These are phyloP conservation scores for Styela plicata DNA, from an alignment of 23 tunicate genomes.

Conservation along the genomic window DNA sequence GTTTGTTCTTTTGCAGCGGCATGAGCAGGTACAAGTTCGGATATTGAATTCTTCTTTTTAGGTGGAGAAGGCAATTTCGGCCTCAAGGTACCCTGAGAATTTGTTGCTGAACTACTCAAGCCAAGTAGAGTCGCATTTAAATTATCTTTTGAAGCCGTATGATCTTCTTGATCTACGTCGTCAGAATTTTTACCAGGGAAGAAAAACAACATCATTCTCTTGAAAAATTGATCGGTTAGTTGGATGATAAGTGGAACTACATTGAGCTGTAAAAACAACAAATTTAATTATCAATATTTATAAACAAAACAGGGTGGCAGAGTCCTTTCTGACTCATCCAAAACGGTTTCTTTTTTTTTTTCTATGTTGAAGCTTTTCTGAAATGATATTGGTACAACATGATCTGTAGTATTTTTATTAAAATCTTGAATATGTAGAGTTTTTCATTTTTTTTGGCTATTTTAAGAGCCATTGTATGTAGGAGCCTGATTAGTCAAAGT, in stretches of 20 bases:
- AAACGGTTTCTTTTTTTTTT: too few relatives aligned
- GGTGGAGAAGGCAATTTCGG: slow-evolving; percentile 12
- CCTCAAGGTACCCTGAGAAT: background rate
- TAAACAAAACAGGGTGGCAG: too few relatives aligned
- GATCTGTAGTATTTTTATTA: too few relatives aligned
- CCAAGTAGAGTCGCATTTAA: slow-evolving; percentile 32
- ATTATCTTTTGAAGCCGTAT: slow-evolving; percentile 8
- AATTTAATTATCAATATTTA: too few relatives aligned
- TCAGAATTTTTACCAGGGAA: slow-evolving; percentile 61
- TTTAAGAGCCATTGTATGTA: too few relatives aligned
- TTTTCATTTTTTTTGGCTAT: too few relatives aligned
- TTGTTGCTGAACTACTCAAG: slow-evolving; percentile 9
- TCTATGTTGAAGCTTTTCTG: too few relatives aligned
- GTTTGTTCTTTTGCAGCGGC: background rate
- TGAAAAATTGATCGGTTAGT: slow-evolving; percentile 80
- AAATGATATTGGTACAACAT: too few relatives aligned
- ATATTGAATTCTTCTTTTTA: background rate
- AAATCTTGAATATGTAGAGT: too few relatives aligned
- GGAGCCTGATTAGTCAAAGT: too few relatives aligned
- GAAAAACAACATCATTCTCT: slow-evolving; percentile 78
- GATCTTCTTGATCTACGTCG: slow-evolving; percentile 35
- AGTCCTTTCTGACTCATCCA: too few relatives aligned
- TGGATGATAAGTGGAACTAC: slow-evolving; percentile 83
- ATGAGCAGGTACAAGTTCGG: background rate
- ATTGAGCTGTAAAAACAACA: slow-evolving; percentile 57